phyloP scores from a whole-genome alignment of 1,140 invertebrate species.

The Sarcophaga bullata region DNA sequence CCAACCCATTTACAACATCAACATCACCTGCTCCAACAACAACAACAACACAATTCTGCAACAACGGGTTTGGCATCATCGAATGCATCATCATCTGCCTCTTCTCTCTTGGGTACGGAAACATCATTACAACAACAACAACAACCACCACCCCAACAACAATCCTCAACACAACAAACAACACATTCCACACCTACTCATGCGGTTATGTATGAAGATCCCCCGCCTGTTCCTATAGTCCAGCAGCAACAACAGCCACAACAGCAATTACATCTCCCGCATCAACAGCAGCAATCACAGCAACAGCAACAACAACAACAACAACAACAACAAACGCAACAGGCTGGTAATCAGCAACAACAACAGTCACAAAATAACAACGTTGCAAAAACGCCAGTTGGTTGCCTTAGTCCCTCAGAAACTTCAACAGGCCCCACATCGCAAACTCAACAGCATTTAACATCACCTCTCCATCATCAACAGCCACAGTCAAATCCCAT shows the following conservation, averaged over 20 bases:
- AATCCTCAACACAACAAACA: conserved; percentile 56
- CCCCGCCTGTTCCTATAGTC: conserved; percentile 60
- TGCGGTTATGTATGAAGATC: conserved; percentile 65
- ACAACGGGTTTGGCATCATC: conserved; percentile 47
- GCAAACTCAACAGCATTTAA: conserved; percentile 60
- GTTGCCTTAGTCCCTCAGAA: conserved; percentile 59
- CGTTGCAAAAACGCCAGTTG: conserved; percentile 56
- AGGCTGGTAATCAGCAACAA: conserved; percentile 47
- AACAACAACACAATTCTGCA: conserved; percentile 44
- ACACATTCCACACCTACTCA: conserved; percentile 66
- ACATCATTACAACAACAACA: conserved; percentile 43
- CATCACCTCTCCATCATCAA: conserved; percentile 61
- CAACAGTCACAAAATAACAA: conserved; percentile 55
- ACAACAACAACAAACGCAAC: conserved; percentile 54
- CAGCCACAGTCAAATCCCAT: conserved; percentile 57
- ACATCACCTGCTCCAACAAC: conserved; percentile 50
- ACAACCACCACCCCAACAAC: conserved; percentile 50
- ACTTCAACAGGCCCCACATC: conserved; percentile 56
- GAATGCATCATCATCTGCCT: conserved; percentile 46
- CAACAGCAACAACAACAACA: conserved; percentile 52
- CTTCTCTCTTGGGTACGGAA: conserved; percentile 43
- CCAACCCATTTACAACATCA: conserved; percentile 51
- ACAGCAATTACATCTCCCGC: conserved; percentile 48
- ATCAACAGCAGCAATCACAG: conserved; percentile 50
- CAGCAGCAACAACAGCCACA: conserved; percentile 51